Evolutionary conservation across 2,797 vertebrate genomes (phyloP).

Genomic region (Hippoglossus hippoglossus): DNA sequence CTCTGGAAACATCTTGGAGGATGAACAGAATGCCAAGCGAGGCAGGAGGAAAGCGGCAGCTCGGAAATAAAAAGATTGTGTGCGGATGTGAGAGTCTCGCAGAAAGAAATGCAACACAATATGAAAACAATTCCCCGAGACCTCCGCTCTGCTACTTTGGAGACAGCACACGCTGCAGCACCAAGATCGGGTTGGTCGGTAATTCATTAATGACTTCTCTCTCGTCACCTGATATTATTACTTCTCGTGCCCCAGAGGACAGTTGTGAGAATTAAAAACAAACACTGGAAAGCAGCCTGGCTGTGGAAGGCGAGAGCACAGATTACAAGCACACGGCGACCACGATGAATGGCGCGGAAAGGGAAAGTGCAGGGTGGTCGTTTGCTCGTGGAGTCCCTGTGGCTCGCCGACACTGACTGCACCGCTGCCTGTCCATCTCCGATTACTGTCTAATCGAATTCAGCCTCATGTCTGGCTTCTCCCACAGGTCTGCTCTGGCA

Average conservation of each 20-base stretch:
- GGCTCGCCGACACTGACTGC: constrained; percentile 58
- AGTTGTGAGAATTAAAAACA: constrained; percentile 43
- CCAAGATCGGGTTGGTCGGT: constrained; percentile 41
- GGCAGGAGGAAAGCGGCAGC: constrained; percentile 57
- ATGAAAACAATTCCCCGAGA: constrained; percentile 41
- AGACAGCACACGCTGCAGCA: constrained; percentile 35
- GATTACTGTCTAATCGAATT: constrained; percentile 83
- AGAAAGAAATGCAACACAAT: constrained; percentile 49
- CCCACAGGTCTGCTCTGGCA: constrained; percentile 75
- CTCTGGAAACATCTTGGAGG: constrained; percentile 82
- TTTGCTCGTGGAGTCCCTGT: constrained; percentile 70
- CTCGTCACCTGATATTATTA: constrained; percentile 62
- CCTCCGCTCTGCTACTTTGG: constrained; percentile 38
- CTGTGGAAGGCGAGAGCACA: neutral
- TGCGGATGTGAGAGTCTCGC: constrained; percentile 21
- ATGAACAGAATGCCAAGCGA: constrained; percentile 81
- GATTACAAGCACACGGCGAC: constrained; percentile 32
- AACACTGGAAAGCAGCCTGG: constrained; percentile 31
- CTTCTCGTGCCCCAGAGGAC: constrained; percentile 39
- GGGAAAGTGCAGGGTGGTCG: constrained; percentile 54
- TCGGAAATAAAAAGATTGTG: constrained; percentile 16
- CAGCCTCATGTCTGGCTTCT: constrained; percentile 79
- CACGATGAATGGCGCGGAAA: constrained; percentile 31
- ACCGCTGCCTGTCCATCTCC: constrained; percentile 74
- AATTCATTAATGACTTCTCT: constrained; percentile 65